These are phyloP conservation scores for Octomys mimax DNA, from an alignment of 2,797 vertebrate genomes.

Conservation along the genomic window DNA sequence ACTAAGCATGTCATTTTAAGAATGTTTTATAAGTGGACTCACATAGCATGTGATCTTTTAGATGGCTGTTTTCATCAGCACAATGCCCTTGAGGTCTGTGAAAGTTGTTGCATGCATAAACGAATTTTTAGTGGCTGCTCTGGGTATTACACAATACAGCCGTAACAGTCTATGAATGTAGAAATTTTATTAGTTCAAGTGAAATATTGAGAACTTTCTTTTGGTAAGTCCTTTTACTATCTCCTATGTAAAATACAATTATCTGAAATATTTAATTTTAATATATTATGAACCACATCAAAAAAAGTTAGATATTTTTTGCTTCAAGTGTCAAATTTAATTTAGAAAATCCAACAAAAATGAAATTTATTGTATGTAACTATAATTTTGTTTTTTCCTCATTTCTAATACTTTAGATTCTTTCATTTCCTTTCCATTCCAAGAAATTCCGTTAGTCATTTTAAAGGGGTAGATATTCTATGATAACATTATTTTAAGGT, in stretches of 20 bases:
- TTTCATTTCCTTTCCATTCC: conserved; percentile 17
- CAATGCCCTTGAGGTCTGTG: conserved; percentile 45
- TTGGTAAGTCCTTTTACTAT: conserved; percentile 42
- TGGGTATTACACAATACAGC: conserved; percentile 19
- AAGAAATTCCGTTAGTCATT: conserved; percentile 47
- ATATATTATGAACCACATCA: conserved; percentile 44
- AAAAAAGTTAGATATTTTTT: conserved; percentile 40
- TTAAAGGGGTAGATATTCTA: conserved; percentile 43
- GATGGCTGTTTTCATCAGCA: conserved; percentile 55
- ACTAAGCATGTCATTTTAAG: conserved; percentile 60
- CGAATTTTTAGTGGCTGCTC: conserved; percentile 36
- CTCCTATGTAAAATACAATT: conserved; percentile 50
- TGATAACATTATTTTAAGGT: conserved; percentile 33
- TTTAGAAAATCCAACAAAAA: conserved; percentile 61
- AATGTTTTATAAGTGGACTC: conserved; percentile 58
- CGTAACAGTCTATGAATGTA: conserved; percentile 17
- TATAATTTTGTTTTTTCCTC: conserved; percentile 43
- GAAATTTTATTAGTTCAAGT: conserved; percentile 64
- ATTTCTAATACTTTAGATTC: conserved; percentile 14
- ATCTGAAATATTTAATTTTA: conserved; percentile 60
- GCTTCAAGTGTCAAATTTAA: conserved; percentile 51
- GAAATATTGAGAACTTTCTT: conserved; percentile 48
- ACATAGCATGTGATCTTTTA: conserved; percentile 43
- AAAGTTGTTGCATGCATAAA: conserved; percentile 64
- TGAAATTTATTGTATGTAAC: neutral